A percentile compares a stretch with the other conserved stretches of the same genome.
Conservation (phyloP, 30 jellyfish, hydroid and myxozoan species). For the Haliclystus octoradiatus region DNA sequence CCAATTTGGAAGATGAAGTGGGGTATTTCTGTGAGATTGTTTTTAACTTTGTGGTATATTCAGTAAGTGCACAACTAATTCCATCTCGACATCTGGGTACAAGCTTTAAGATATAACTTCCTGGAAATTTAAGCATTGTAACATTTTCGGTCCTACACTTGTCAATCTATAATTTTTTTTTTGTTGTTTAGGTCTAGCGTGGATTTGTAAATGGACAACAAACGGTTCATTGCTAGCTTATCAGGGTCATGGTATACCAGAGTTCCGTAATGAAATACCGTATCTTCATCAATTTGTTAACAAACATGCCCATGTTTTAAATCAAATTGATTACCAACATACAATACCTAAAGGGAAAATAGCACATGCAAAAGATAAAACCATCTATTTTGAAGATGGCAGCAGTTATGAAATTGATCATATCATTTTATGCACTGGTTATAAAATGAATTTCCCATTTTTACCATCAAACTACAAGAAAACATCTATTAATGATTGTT, state of each 20-base stretch:
- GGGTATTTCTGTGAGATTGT: too few relatives aligned
- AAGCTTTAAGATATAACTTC: too few relatives aligned
- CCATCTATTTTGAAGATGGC: slow-evolving; percentile 47
- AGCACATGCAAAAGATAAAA: slow-evolving; percentile 24
- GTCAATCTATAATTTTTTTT: too few relatives aligned
- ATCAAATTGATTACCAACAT: slow-evolving; percentile 45
- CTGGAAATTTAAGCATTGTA: too few relatives aligned
- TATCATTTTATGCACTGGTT: slow-evolving; percentile 79
- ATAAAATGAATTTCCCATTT: slow-evolving; percentile 46
- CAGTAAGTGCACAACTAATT: too few relatives aligned
- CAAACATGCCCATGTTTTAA: slow-evolving; percentile 84
- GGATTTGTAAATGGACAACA: slow-evolving; percentile 90
- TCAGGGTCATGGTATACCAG: slow-evolving; percentile 96
- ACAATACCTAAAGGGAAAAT: slow-evolving; percentile 80
- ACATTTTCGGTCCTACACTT: too few relatives aligned
- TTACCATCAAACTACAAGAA: slow-evolving; percentile 13
- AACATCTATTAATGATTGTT: slow-evolving; percentile 18
- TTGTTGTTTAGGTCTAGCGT: slow-evolving; percentile 73
- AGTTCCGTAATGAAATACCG: slow-evolving; percentile 46
- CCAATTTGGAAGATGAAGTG: too few relatives aligned
- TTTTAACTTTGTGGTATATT: too few relatives aligned
- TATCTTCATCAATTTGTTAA: slow-evolving; percentile 68
- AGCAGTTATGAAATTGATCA: slow-evolving; percentile 35
- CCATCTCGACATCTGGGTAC: too few relatives aligned
- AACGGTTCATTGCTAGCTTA: slow-evolving; percentile 77